Conservation (phyloP, 2,888 invertebrate species). For the Cataglyphis rosenhaueri region DNA sequence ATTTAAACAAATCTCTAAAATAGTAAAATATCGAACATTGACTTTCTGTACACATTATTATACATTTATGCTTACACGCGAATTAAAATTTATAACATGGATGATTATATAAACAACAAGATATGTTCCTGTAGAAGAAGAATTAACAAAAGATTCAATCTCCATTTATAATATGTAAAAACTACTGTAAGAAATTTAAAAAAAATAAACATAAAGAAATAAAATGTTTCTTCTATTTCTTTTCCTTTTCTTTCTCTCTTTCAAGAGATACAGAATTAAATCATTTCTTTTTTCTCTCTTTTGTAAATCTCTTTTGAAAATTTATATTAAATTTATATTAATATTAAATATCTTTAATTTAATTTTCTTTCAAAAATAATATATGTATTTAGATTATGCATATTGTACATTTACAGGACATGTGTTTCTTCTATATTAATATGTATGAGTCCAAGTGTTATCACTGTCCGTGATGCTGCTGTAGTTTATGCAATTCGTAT, state of each 20-base stretch:
- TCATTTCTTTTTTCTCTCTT: background rate
- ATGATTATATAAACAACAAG: background rate
- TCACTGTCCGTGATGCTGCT: conserved; percentile 52
- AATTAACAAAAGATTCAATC: background rate
- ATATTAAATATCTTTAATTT: background rate
- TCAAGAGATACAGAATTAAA: no score
- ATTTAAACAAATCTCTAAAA: conserved; percentile 16
- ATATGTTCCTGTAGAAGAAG: background rate
- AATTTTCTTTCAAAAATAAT: background rate
- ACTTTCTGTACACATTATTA: conserved; percentile 10
- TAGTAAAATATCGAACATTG: conserved; percentile 30
- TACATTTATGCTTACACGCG: background rate
- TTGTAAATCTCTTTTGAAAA: background rate
- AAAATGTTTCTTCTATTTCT: background rate
- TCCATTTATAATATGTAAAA: background rate
- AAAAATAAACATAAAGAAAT: background rate
- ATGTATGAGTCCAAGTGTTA: background rate
- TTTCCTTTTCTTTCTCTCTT: background rate
- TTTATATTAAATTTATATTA: background rate
- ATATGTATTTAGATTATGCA: background rate
- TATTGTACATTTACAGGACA: conserved; percentile 9
- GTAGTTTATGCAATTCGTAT: conserved; percentile 82
- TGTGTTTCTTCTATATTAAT: background rate
- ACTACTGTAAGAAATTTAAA: background rate
- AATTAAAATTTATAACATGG: conserved; percentile 2